phyloP scores from a whole-genome alignment of 2,797 vertebrate species.

The Sebastes cheni region DNA sequence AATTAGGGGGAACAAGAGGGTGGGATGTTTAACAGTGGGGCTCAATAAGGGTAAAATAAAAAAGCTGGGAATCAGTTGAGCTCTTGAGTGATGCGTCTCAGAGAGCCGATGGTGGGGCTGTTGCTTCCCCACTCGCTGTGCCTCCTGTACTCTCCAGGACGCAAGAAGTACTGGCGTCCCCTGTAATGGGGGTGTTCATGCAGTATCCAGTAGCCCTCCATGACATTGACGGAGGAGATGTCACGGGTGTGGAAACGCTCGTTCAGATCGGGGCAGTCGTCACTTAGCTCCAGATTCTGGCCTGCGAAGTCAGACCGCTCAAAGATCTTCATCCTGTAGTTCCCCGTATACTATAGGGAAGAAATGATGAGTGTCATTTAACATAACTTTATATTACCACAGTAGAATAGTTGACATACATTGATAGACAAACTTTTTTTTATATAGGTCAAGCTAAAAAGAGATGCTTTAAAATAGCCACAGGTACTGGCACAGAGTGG shows the following conservation, averaged over 20 bases:
- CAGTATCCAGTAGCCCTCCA: constrained; percentile 87
- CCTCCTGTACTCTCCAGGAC: constrained; percentile 84
- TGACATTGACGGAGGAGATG: constrained; percentile 82
- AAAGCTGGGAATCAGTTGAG: constrained; percentile 64
- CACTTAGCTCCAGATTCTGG: constrained; percentile 82
- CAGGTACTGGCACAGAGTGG: constrained; percentile 13
- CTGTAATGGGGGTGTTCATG: constrained; percentile 85
- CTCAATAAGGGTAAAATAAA: constrained; percentile 29
- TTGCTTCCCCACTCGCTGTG: constrained; percentile 82
- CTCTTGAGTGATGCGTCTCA: constrained; percentile 79
- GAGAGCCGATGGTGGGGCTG: constrained; percentile 79
- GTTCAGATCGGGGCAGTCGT: constrained; percentile 83
- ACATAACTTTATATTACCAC: not conserved
- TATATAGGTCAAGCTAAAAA: constrained; percentile 1
- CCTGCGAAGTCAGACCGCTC: constrained; percentile 82
- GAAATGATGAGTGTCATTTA: not conserved
- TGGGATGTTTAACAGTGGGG: constrained; percentile 18
- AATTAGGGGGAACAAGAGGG: constrained; percentile 21
- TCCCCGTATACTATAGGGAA: constrained; percentile 75
- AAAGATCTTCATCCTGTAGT: constrained; percentile 85
- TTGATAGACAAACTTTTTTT: not conserved
- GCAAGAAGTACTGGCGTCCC: constrained; percentile 85
- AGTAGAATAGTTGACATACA: not conserved
- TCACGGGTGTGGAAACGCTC: constrained; percentile 83
- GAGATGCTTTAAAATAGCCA: constrained; percentile 9